These are phyloP conservation scores for Rhopilema esculentum DNA, from an alignment of 30 jellyfish, hydroid and myxozoan species.

Conservation along the genomic window DNA sequence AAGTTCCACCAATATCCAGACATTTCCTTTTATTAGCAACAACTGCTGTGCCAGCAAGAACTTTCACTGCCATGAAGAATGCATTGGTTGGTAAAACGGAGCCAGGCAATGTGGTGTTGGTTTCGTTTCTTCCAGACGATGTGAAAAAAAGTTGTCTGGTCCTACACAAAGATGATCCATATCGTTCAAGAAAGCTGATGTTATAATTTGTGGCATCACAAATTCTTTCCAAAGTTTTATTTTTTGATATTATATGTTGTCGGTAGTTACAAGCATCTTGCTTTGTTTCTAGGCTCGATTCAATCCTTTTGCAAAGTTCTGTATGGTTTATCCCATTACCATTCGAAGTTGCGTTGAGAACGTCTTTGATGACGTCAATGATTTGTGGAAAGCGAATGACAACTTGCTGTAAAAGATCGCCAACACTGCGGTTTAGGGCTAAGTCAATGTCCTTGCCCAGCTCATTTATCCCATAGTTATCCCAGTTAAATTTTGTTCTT, in stretches of 20 bases:
- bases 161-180: not conserved
- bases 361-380: not conserved
- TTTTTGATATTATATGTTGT: not conserved
- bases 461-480: not conserved
- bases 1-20: slow-evolving; percentile 28
- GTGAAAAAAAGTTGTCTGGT: not conserved
- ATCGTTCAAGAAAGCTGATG: not conserved
- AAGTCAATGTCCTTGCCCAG: not conserved
- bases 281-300: not conserved
- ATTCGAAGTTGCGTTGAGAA: slow-evolving; percentile 2
- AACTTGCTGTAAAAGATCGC: not conserved
- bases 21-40: slow-evolving; percentile 35
- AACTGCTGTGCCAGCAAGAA: slow-evolving; percentile 22
- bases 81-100: not conserved
- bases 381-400: slow-evolving; percentile 7
- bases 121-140: not conserved
- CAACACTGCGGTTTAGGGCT: not conserved
- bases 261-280: slow-evolving; percentile 6
- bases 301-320: slow-evolving; percentile 14
- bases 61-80: slow-evolving; percentile 43
- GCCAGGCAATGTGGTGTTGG: not conserved
- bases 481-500: slow-evolving; percentile 12
- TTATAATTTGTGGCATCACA: slow-evolving; percentile 4
- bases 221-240: not conserved
- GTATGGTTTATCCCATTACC: not conserved